Evolutionary conservation across 2,113 vertebrate species (phyloP).

Genomic region (Charadrius vociferus): DNA sequence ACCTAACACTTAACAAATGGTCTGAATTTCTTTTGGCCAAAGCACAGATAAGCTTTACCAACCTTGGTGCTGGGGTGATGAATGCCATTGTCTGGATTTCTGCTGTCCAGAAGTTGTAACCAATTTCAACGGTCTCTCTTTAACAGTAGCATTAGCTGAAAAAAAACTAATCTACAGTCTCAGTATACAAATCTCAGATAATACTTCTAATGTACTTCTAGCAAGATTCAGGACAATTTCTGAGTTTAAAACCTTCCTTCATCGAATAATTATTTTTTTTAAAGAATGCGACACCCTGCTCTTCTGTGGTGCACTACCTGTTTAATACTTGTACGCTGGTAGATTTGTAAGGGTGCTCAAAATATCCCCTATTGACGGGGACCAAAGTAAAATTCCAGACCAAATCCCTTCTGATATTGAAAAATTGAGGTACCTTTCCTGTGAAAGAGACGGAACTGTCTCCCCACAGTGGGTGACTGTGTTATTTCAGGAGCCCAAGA

Average conservation of each 20-base stretch:
- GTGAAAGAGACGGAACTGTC: background rate
- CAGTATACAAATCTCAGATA: background rate
- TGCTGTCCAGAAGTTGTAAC: background rate
- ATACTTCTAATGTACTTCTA: background rate
- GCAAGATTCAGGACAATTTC: background rate
- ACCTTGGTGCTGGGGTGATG: background rate
- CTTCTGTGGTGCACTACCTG: background rate
- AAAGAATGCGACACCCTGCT: background rate
- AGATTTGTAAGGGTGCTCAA: background rate
- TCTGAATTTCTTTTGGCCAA: background rate
- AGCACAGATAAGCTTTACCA: background rate
- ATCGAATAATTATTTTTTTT: background rate
- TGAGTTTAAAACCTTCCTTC: background rate
- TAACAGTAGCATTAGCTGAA: background rate
- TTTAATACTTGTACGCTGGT: background rate
- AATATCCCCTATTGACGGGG: background rate
- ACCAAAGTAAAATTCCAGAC: background rate
- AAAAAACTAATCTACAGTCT: background rate
- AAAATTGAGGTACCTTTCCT: background rate
- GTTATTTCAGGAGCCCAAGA: background rate
- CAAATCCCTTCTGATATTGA: background rate
- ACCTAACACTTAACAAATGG: background rate
- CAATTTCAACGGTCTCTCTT: background rate
- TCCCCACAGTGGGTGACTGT: background rate
- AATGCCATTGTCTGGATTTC: background rate